Conservation (phyloP, 2,797 vertebrate species). For the Percopsis omiscomaycus region DNA sequence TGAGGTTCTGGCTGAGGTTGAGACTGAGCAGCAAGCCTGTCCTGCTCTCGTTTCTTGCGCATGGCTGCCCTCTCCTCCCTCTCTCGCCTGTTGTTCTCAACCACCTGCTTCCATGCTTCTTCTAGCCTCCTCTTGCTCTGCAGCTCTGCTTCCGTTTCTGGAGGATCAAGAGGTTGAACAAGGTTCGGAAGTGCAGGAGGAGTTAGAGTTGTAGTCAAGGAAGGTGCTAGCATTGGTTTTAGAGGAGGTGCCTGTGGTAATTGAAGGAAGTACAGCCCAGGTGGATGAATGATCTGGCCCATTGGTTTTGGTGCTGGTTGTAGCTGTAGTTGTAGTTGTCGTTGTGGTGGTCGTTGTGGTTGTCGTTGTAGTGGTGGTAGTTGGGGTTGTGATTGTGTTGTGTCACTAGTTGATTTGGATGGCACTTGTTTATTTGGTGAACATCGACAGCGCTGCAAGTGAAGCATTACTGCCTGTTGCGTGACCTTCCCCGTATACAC, state of each 20-base stretch:
- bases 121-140: slow-evolving; percentile 77
- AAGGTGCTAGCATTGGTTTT: slow-evolving; percentile 42
- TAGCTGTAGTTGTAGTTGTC: neutral
- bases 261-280: slow-evolving; percentile 68
- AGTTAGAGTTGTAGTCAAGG: slow-evolving; percentile 26
- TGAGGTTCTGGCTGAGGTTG: slow-evolving; percentile 28
- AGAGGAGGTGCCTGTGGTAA: slow-evolving; percentile 62
- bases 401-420: no score
- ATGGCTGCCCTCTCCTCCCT: slow-evolving; percentile 78
- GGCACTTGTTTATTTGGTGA: slow-evolving; percentile 79
- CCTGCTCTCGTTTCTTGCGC: slow-evolving; percentile 77
- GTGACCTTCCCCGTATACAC: slow-evolving; percentile 97
- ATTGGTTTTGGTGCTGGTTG: slow-evolving; percentile 33
- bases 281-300: slow-evolving; percentile 43
- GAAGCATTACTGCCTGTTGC: slow-evolving; percentile 89
- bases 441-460: slow-evolving; percentile 89
- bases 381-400: no score
- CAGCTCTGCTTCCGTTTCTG: slow-evolving; percentile 51
- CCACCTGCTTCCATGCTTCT: slow-evolving; percentile 68
- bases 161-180: slow-evolving; percentile 6
- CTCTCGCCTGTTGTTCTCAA: slow-evolving; percentile 78
- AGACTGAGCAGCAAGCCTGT: slow-evolving; percentile 37
- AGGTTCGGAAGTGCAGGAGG: neutral
- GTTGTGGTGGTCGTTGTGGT: slow-evolving; percentile 5
- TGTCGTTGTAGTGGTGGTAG: neutral